Percentiles rank a stretch among this genome's conserved stretches.
Evolutionary conservation across 2,888 invertebrate genomes (phyloP).

Genomic region (Xylota segnis): DNA sequence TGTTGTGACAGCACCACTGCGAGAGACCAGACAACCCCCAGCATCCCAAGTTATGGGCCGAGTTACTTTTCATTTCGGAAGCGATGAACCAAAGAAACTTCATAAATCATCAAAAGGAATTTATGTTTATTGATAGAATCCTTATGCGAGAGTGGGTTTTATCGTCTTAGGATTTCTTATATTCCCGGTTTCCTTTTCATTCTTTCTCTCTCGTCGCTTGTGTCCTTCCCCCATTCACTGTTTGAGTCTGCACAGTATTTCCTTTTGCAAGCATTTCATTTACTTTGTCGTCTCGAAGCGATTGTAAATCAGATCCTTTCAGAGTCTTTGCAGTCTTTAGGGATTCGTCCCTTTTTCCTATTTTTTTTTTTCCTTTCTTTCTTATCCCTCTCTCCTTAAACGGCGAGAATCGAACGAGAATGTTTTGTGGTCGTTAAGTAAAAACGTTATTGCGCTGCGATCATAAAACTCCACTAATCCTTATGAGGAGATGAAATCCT

Average conservation of each 20-base stretch:
- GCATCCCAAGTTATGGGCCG: background rate
- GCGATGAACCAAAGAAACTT: conserved; percentile 72
- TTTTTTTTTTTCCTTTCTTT: background rate
- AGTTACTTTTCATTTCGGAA: conserved; percentile 41
- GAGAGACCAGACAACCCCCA: conserved; percentile 15
- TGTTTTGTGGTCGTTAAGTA: conserved; percentile 57
- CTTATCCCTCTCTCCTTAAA: background rate
- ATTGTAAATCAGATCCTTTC: conserved; percentile 45
- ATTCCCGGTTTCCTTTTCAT: conserved; percentile 30
- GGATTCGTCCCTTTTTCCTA: conserved; percentile 18
- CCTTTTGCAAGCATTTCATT: conserved; percentile 28
- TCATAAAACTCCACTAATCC: conserved; percentile 67
- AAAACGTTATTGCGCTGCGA: conserved; percentile 54
- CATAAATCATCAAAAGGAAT: conserved; percentile 74
- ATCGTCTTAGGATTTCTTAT: conserved; percentile 63
- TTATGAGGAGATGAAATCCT: conserved; percentile 58
- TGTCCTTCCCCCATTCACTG: background rate
- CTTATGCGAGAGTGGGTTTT: conserved; percentile 70
- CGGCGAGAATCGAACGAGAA: conserved; percentile 51
- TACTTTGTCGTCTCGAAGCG: conserved; percentile 40
- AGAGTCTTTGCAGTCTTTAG: conserved; percentile 30
- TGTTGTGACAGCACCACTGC: conserved; percentile 4
- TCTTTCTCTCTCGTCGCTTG: background rate
- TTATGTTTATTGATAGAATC: conserved; percentile 74
- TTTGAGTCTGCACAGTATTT: conserved; percentile 14